Evolutionary conservation across 1,140 invertebrate species (phyloP).

Genomic region (Phenacoccus solenopsis): DNA sequence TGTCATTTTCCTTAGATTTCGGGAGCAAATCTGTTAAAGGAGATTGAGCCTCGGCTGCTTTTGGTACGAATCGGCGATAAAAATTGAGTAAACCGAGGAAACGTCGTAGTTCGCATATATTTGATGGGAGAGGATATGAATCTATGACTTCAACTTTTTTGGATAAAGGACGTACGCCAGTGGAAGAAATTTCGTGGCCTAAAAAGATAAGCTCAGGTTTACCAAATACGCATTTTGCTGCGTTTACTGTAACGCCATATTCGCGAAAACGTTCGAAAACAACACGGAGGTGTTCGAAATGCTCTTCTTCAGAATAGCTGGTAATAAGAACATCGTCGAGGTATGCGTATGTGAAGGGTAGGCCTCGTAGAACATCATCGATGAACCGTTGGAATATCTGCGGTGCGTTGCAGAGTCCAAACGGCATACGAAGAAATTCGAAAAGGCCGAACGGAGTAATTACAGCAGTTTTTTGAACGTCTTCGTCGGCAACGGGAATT

Average conservation of each 20-base stretch:
- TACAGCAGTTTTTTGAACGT: slow-evolving; percentile 31
- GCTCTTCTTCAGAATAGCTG: slow-evolving; percentile 27
- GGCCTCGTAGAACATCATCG: background rate
- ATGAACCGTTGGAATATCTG: background rate
- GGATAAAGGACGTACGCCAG: slow-evolving; percentile 29
- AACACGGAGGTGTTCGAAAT: slow-evolving; percentile 20
- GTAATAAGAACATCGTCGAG: slow-evolving; percentile 33
- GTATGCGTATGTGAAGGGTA: slow-evolving; percentile 22
- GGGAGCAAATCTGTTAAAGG: slow-evolving; percentile 24
- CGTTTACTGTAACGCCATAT: slow-evolving; percentile 30
- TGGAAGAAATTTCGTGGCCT: slow-evolving; percentile 28
- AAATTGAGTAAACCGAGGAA: slow-evolving; percentile 35
- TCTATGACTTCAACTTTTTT: slow-evolving; percentile 27
- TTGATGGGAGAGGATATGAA: slow-evolving; percentile 11
- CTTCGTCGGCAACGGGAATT: slow-evolving; percentile 29
- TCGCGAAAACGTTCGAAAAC: slow-evolving; percentile 28
- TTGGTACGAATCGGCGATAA: slow-evolving; percentile 24
- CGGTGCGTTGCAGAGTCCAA: slow-evolving; percentile 32
- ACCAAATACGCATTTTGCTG: slow-evolving; percentile 27
- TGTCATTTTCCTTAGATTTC: background rate
- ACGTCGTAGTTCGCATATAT: slow-evolving; percentile 22
- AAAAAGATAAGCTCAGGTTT: slow-evolving; percentile 28
- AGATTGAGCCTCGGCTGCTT: slow-evolving; percentile 26
- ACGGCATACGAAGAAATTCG: slow-evolving; percentile 31
- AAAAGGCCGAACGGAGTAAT: slow-evolving; percentile 31